Percentiles rank a stretch among this genome's conserved stretches.
Conservation (phyloP, 1,140 invertebrate genomes). For the Subanguina moxae region DNA sequence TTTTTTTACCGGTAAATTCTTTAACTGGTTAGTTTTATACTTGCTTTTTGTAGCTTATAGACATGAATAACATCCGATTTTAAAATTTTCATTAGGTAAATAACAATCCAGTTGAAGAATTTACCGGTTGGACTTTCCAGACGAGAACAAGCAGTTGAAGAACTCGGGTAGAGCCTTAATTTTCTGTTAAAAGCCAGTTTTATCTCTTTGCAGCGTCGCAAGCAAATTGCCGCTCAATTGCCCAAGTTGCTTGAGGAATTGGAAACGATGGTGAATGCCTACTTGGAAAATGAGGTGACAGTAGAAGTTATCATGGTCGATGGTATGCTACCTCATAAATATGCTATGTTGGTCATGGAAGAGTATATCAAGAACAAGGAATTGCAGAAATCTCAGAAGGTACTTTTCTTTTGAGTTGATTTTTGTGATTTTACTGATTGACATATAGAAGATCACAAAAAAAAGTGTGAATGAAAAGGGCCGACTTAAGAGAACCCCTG, state of each 20-base stretch:
- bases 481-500: too few species aligned
- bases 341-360: conserved; percentile 4
- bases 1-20: too few species aligned
- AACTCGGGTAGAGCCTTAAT: too few species aligned
- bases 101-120: too few species aligned
- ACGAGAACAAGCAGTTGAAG: too few species aligned
- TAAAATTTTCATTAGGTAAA: too few species aligned
- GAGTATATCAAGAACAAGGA: conserved; percentile 10
- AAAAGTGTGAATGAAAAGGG: too few species aligned
- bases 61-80: too few species aligned
- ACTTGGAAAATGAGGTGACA: background rate
- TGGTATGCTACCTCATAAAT: conserved; percentile 7
- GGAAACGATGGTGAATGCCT: background rate
- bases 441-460: too few species aligned
- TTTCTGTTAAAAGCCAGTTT: background rate
- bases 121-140: background rate
- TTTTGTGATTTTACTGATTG: too few species aligned
- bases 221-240: conserved; percentile 11
- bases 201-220: conserved; percentile 13
- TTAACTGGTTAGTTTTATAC: too few species aligned
- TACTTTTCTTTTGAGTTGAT: background rate
- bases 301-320: conserved; percentile 18
- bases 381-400: conserved; percentile 10
- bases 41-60: too few species aligned
- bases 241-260: conserved; percentile 18